Evolutionary conservation across 1,140 invertebrate species (phyloP).

Genomic region (Musca domestica): DNA sequence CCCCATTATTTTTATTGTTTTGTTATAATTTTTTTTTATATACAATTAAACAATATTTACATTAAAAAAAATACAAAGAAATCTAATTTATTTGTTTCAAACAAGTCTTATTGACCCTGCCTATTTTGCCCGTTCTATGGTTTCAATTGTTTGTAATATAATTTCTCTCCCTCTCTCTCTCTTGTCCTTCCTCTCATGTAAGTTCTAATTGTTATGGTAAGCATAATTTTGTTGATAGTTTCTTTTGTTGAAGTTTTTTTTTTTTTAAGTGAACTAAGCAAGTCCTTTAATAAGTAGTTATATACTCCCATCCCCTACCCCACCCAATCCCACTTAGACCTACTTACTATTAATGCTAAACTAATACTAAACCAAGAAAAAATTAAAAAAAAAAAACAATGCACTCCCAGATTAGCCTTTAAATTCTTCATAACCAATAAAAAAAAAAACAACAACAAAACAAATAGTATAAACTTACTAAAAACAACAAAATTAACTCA

Average conservation of each 20-base stretch:
- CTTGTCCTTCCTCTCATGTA: no score
- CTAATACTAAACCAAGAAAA: no score
- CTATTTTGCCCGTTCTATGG: no score
- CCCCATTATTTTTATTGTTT: no score
- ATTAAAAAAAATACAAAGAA: no score
- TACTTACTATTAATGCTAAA: neutral
- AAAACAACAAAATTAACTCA: slow-evolving; percentile 3
- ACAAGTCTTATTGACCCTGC: no score
- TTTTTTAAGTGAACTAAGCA: neutral
- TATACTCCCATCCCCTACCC: neutral
- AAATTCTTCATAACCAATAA: slow-evolving; percentile 9
- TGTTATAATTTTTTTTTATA: no score
- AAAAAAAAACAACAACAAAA: slow-evolving; percentile 8
- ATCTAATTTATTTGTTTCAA: no score
- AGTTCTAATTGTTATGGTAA: no score
- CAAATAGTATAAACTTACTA: slow-evolving; percentile 14
- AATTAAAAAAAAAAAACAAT: neutral
- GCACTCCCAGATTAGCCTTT: slow-evolving; percentile 17
- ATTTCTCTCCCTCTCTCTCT: no score
- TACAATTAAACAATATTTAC: no score
- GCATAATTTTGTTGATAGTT: neutral
- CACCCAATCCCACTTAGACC: neutral
- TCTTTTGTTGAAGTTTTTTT: neutral
- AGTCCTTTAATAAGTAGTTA: slow-evolving; percentile 8
- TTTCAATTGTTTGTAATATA: no score